A percentile compares a stretch with the other conserved stretches of the same genome.
These are phyloP conservation scores for Myripristis jacobus DNA, from an alignment of 2,797 vertebrate genomes.

Conservation along the genomic window DNA sequence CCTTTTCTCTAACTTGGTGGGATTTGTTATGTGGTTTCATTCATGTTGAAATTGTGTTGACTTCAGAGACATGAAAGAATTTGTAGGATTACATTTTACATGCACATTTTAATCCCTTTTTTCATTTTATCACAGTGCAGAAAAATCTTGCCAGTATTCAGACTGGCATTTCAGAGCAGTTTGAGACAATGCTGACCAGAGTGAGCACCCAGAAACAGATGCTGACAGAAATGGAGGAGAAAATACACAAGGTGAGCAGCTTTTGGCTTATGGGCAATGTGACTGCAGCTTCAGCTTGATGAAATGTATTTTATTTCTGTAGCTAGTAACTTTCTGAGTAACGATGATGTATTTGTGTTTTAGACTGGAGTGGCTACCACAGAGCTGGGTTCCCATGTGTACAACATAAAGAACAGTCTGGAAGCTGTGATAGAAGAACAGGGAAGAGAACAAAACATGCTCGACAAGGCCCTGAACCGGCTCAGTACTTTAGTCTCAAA, in stretches of 20 bases:
- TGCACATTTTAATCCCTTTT: conserved; percentile 9
- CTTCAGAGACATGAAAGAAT: neutral
- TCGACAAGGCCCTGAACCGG: conserved; percentile 76
- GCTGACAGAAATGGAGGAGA: conserved; percentile 72
- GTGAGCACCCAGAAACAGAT: conserved; percentile 68
- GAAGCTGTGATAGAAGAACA: conserved; percentile 74
- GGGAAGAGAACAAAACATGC: conserved; percentile 64
- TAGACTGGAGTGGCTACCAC: conserved; percentile 64
- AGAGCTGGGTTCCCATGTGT: conserved; percentile 70
- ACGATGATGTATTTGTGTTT: conserved; percentile 19
- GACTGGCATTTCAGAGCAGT: conserved; percentile 70
- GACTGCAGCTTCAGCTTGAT: neutral
- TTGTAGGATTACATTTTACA: neutral
- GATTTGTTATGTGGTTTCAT: neutral
- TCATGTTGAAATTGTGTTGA: conserved; percentile 6
- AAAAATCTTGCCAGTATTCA: conserved; percentile 69
- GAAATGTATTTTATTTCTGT: neutral
- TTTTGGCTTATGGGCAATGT: neutral
- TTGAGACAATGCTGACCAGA: conserved; percentile 72
- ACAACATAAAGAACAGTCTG: conserved; percentile 72
- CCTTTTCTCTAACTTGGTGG: neutral
- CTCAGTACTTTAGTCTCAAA: conserved; percentile 69
- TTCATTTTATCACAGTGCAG: conserved; percentile 69
- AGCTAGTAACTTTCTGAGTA: conserved; percentile 9
- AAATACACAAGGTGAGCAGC: conserved; percentile 75